Evolutionary conservation across 2,888 invertebrate species (phyloP).

Genomic region (Cheilosia grossa): DNA sequence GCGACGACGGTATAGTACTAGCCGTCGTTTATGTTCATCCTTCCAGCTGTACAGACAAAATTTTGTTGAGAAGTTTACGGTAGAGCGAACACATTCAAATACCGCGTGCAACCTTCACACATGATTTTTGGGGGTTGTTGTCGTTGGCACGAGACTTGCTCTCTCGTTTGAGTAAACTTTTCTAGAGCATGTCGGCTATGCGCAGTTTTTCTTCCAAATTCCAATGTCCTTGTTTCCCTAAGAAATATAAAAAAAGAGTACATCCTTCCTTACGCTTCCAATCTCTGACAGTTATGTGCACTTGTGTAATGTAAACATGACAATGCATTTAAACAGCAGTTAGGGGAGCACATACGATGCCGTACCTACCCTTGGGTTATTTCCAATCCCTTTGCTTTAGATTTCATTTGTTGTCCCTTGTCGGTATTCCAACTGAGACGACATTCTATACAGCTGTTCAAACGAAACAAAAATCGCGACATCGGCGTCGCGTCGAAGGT

Average conservation of each 20-base stretch:
- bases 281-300: conserved; percentile 48
- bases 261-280: conserved; percentile 55
- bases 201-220: conserved; percentile 66
- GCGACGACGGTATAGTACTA: conserved; percentile 33
- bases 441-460: conserved; percentile 8
- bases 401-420: neutral
- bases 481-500: too few species aligned
- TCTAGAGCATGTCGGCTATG: conserved; percentile 50
- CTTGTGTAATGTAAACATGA: conserved; percentile 36
- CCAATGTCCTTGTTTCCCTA: conserved; percentile 69
- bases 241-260: conserved; percentile 16
- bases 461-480: neutral
- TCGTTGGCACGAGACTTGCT: conserved; percentile 50
- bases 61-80: conserved; percentile 36
- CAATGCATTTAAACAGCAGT: conserved; percentile 43
- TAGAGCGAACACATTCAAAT: conserved; percentile 35
- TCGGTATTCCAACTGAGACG: neutral
- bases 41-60: conserved; percentile 64
- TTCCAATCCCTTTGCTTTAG: neutral
- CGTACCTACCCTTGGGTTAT: conserved; percentile 6
- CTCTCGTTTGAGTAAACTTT: conserved; percentile 37
- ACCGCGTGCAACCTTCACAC: conserved; percentile 66
- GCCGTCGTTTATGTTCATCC: conserved; percentile 54
- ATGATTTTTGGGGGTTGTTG: conserved; percentile 60
- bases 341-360: conserved; percentile 52